A percentile compares a stretch with the other conserved stretches of the same genome.
These are phyloP conservation scores for Serranus cabrilla DNA, from an alignment of 2,797 vertebrate genomes.

Conservation along the genomic window DNA sequence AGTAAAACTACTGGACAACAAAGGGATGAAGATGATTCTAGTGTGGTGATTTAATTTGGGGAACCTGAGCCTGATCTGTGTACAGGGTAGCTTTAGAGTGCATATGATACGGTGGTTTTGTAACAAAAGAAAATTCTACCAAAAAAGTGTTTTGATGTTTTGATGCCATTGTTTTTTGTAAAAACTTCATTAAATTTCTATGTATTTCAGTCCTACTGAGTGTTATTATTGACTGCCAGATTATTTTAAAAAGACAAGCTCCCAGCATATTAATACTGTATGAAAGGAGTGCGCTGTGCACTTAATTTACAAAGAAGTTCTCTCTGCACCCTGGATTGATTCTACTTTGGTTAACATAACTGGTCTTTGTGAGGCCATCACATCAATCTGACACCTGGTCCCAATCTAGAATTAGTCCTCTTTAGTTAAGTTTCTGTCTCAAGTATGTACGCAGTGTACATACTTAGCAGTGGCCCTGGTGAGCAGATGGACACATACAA, in stretches of 20 bases:
- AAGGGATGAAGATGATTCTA: conserved; percentile 39
- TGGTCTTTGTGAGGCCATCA: neutral
- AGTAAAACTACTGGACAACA: conserved; percentile 8
- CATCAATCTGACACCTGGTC: neutral
- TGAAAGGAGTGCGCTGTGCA: conserved; percentile 1
- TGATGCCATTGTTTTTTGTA: conserved; percentile 93
- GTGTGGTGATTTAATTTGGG: conserved; percentile 42
- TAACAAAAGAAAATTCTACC: conserved; percentile 84
- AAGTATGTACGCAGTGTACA: neutral
- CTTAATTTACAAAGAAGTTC: neutral
- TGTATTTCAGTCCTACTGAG: conserved; percentile 86
- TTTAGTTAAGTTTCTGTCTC: conserved; percentile 1
- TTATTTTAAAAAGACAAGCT: neutral
- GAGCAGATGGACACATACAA: conserved; percentile 4
- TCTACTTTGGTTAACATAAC: neutral
- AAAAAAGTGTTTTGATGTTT: conserved; percentile 92
- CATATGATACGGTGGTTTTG: conserved; percentile 85
- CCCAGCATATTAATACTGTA: neutral
- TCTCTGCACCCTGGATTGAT: neutral
- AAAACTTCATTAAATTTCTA: conserved; percentile 96
- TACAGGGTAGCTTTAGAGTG: conserved; percentile 83
- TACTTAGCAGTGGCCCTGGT: neutral
- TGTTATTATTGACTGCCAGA: conserved; percentile 20
- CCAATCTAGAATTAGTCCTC: neutral
- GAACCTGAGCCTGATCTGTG: conserved; percentile 69